Conservation (phyloP, 2,888 invertebrate genomes). For the Drosophila robusta region DNA sequence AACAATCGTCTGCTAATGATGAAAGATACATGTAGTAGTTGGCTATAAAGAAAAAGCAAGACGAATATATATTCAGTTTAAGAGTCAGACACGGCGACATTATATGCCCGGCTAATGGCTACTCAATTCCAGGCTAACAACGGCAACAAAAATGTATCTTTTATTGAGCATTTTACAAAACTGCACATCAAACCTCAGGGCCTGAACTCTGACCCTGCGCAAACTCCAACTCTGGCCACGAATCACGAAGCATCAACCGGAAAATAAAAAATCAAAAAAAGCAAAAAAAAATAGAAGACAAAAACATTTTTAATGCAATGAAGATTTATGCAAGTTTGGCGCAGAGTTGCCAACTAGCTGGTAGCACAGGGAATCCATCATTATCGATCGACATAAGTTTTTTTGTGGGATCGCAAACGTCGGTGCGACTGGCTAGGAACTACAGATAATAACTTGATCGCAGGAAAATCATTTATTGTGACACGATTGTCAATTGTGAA, state of each 20-base stretch:
- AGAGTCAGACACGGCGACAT: constrained; percentile 23
- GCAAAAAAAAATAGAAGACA: constrained; percentile 2
- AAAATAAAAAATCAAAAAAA: constrained; percentile 7
- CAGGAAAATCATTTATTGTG: constrained; percentile 77
- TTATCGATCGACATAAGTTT: constrained; percentile 67
- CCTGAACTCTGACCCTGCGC: constrained; percentile 70
- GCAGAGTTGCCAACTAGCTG: constrained; percentile 33
- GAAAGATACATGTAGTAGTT: constrained; percentile 41
- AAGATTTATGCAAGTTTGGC: constrained; percentile 71
- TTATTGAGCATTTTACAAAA: constrained; percentile 76
- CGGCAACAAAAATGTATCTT: constrained; percentile 54
- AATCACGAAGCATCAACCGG: constrained; percentile 59
- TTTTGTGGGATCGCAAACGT: constrained; percentile 36
- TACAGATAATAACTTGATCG: constrained; percentile 75
- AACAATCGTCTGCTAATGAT: constrained; percentile 70
- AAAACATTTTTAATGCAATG: constrained; percentile 52
- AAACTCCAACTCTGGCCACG: constrained; percentile 62
- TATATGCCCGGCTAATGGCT: constrained; percentile 46
- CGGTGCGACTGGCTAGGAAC: constrained; percentile 32
- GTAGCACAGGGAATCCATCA: constrained; percentile 73
- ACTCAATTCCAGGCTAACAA: constrained; percentile 38
- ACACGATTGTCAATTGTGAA: constrained; percentile 67
- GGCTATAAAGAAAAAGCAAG: constrained; percentile 21
- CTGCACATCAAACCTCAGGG: constrained; percentile 73
- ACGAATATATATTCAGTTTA: constrained; percentile 25